phyloP scores from a whole-genome alignment of 2,888 invertebrate genomes.

The Heterodera filipjevi region DNA sequence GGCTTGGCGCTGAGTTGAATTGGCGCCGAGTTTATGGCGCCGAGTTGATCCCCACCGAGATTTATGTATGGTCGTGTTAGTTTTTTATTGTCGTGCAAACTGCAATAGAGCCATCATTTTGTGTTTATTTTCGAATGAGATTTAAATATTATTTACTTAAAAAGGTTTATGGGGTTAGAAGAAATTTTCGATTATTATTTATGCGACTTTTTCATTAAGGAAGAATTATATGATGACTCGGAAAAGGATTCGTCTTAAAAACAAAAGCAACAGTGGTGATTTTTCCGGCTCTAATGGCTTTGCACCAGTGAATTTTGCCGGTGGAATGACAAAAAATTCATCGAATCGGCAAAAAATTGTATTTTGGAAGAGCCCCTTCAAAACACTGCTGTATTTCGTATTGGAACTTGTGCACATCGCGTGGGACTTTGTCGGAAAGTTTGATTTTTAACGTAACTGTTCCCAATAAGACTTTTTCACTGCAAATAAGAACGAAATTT shows the following conservation, averaged over 20 bases:
- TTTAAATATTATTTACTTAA: too few relatives aligned
- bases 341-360: slow-evolving; percentile 65
- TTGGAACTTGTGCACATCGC: slow-evolving; percentile 59
- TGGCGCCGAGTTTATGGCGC: too few relatives aligned
- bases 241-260: background rate
- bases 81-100: too few relatives aligned
- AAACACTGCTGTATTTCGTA: slow-evolving; percentile 67
- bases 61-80: too few relatives aligned
- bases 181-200: too few relatives aligned
- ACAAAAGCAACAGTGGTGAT: background rate
- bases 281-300: background rate
- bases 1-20: too few relatives aligned
- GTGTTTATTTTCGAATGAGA: too few relatives aligned
- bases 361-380: slow-evolving; percentile 66
- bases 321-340: slow-evolving; percentile 51
- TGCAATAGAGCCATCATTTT: too few relatives aligned
- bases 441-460: background rate
- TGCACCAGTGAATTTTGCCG: background rate
- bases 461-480: background rate
- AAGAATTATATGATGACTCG: background rate
- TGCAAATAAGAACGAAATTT: background rate
- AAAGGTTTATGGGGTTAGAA: too few relatives aligned
- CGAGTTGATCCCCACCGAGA: too few relatives aligned
- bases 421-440: slow-evolving; percentile 43
- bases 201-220: too few relatives aligned